Conservation (phyloP, 2,113 vertebrate genomes). For the Triplophysa dalaica region DNA sequence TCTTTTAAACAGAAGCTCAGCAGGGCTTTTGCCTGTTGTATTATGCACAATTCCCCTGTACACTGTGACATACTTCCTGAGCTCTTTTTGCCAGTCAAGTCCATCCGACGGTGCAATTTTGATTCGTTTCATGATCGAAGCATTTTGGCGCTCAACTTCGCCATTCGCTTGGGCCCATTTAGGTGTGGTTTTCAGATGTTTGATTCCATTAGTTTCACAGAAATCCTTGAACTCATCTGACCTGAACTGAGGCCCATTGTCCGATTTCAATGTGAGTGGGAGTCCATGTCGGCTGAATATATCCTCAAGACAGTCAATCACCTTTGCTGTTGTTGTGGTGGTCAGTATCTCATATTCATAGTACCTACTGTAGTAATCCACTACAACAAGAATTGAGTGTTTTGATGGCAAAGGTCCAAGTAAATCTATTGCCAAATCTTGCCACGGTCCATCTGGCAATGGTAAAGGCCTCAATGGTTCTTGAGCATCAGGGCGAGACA, state of each 20-base stretch:
- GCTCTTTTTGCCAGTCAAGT: conserved; percentile 37
- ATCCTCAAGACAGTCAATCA: conserved; percentile 35
- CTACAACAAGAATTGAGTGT: conserved; percentile 39
- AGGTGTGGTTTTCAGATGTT: conserved; percentile 22
- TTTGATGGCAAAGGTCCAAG: conserved; percentile 31
- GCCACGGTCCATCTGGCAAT: conserved; percentile 15
- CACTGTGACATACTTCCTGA: conserved; percentile 35
- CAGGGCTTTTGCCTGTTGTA: conserved; percentile 38
- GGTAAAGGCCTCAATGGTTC: conserved; percentile 37
- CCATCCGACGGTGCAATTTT: conserved; percentile 30
- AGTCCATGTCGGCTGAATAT: conserved; percentile 45
- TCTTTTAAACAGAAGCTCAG: conserved; percentile 32
- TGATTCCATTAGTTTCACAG: conserved; percentile 35
- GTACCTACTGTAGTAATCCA: conserved; percentile 47
- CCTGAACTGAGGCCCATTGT: conserved; percentile 39
- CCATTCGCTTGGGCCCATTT: conserved; percentile 49
- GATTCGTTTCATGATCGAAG: conserved; percentile 40
- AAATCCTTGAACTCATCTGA: conserved; percentile 17
- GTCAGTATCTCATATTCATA: conserved; percentile 47
- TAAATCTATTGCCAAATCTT: conserved; percentile 39
- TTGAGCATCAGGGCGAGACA: conserved; percentile 10
- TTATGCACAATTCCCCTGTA: conserved; percentile 28
- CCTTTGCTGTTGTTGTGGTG: conserved; percentile 24
- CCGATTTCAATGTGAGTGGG: conserved; percentile 22
- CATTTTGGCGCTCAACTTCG: conserved; percentile 44